These are phyloP conservation scores for Lepeophtheirus salmonis DNA, from an alignment of 1,140 invertebrate species.

Conservation along the genomic window DNA sequence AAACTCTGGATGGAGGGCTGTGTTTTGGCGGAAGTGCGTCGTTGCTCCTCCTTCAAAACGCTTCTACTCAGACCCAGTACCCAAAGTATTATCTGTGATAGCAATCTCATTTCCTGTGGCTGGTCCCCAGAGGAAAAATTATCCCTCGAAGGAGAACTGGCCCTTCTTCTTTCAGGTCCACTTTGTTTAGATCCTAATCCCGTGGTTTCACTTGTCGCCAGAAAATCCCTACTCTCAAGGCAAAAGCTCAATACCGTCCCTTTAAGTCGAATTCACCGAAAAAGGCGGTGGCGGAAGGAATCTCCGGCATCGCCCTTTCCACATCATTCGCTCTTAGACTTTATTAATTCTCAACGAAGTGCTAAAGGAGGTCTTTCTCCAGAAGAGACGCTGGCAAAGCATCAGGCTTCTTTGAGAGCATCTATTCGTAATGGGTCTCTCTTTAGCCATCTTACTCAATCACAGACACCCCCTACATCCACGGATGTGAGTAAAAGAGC, in stretches of 20 bases:
- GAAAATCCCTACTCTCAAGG: slow-evolving; percentile 42
- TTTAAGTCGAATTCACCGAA: neutral
- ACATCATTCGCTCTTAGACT: slow-evolving; percentile 50
- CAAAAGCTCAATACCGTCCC: slow-evolving; percentile 44
- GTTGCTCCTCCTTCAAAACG: slow-evolving; percentile 39
- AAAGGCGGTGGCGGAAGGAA: neutral
- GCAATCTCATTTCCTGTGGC: slow-evolving; percentile 45
- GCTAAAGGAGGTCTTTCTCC: slow-evolving; percentile 17
- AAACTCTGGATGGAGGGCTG: slow-evolving; percentile 75
- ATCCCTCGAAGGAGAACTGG: slow-evolving; percentile 38
- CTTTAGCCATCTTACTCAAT: neutral
- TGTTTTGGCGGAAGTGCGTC: slow-evolving; percentile 71
- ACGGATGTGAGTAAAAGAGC: slow-evolving; percentile 27
- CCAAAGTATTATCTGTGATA: slow-evolving; percentile 55
- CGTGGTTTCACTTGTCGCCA: slow-evolving; percentile 47
- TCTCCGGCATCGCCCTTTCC: slow-evolving; percentile 39
- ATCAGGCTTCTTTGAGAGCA: neutral
- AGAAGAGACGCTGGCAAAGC: neutral
- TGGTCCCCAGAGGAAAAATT: slow-evolving; percentile 50
- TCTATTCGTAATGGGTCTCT: neutral
- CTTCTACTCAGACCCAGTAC: slow-evolving; percentile 58
- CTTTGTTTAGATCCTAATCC: slow-evolving; percentile 70
- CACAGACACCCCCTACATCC: neutral
- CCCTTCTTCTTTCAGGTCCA: slow-evolving; percentile 59
- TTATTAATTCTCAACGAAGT: slow-evolving; percentile 29